Percentiles rank a stretch among this genome's conserved stretches.
These are phyloP conservation scores for Hoplodrina blanda DNA, from an alignment of 2,888 invertebrate species.

Conservation along the genomic window DNA sequence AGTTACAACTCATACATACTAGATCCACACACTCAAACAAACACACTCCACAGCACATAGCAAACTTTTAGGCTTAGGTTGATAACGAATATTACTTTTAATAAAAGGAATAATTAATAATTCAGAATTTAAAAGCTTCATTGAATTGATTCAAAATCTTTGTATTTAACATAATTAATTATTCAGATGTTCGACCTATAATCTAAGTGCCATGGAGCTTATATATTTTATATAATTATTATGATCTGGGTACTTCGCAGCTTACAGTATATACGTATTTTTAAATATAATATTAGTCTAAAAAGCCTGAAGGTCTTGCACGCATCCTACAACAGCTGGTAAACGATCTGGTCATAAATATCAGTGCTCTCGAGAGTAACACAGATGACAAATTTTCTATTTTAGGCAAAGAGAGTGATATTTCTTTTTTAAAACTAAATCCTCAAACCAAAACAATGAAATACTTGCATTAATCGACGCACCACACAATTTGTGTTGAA, in stretches of 20 bases:
- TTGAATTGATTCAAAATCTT: slow-evolving; percentile 18
- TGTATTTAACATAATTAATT: slow-evolving; percentile 25
- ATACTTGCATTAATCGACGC: slow-evolving; percentile 38
- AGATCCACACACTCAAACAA: background rate
- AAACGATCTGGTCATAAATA: too few species aligned
- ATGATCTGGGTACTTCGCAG: too few species aligned
- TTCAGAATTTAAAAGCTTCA: slow-evolving; percentile 10
- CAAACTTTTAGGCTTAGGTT: background rate
- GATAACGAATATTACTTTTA: background rate
- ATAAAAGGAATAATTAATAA: background rate
- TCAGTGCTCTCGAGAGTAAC: too few species aligned
- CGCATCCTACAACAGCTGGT: background rate
- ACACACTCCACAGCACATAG: background rate
- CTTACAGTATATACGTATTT: too few species aligned
- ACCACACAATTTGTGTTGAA: slow-evolving; percentile 39
- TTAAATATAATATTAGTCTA: too few species aligned
- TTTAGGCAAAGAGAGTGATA: background rate
- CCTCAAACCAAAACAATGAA: slow-evolving; percentile 15
- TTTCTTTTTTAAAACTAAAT: slow-evolving; percentile 6
- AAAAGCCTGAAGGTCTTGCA: background rate
- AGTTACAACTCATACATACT: background rate
- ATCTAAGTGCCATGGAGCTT: background rate
- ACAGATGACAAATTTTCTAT: background rate
- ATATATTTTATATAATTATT: background rate
- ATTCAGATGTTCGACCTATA: background rate